A percentile compares a stretch with the other conserved stretches of the same genome.
Evolutionary conservation across 2,113 vertebrate genomes (phyloP).

Genomic region (Odontesthes bonariensis): DNA sequence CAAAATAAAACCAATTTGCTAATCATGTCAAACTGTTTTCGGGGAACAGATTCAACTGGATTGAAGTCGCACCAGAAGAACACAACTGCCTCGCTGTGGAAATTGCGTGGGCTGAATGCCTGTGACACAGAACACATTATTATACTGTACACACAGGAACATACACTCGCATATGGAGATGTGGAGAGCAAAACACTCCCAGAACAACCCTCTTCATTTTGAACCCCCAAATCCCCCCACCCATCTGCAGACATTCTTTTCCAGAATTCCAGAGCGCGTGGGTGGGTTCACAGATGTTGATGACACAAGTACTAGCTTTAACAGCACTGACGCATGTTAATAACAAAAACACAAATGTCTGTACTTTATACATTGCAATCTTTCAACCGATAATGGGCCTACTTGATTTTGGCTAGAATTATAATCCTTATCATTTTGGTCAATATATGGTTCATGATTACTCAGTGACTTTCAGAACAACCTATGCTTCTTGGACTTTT

Average conservation of each 20-base stretch:
- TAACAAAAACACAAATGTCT: constrained; percentile 19
- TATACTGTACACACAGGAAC: constrained; percentile 24
- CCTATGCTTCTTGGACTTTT: no score
- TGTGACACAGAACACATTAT: constrained; percentile 47
- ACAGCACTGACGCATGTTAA: constrained; percentile 37
- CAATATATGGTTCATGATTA: no score
- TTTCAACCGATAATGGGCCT: no score
- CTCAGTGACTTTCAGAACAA: no score
- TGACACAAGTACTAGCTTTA: constrained; percentile 52
- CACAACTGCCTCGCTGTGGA: constrained; percentile 24
- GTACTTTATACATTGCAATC: not conserved
- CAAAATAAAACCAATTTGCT: not conserved
- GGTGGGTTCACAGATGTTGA: constrained; percentile 59
- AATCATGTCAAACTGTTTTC: constrained; percentile 28
- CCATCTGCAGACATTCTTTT: constrained; percentile 72
- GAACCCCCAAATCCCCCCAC: constrained; percentile 13
- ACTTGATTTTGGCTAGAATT: no score
- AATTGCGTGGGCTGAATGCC: constrained; percentile 52
- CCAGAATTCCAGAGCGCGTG: constrained; percentile 66
- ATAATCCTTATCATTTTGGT: no score
- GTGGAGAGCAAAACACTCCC: constrained; percentile 42
- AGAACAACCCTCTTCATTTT: constrained; percentile 71
- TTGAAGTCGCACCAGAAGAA: constrained; percentile 5
- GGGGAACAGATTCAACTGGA: constrained; percentile 1
- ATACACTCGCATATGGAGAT: constrained; percentile 4